phyloP scores from a whole-genome alignment of 2,113 vertebrate genomes.

The Xenopus borealis region DNA sequence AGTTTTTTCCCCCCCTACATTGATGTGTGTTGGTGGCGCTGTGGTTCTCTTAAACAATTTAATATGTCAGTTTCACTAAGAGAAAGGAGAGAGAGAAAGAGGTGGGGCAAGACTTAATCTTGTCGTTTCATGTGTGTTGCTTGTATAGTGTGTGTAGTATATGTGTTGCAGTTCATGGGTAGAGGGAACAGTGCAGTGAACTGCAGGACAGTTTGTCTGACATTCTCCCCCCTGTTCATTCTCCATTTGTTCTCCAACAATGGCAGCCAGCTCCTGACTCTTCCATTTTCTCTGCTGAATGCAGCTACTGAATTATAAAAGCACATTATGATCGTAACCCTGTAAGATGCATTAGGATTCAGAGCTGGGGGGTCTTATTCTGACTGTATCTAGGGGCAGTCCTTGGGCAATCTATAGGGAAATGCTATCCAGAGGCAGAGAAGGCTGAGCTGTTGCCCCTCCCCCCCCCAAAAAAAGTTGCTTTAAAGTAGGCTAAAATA shows the following conservation, averaged over 20 bases:
- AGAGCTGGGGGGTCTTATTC: not conserved
- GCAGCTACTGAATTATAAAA: not conserved
- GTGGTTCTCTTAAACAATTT: conserved; percentile 65
- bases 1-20: conserved; percentile 70
- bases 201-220: not conserved
- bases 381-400: not conserved
- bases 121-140: conserved; percentile 23
- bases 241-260: conserved; percentile 27
- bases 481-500: not conserved
- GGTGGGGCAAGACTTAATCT: conserved; percentile 69
- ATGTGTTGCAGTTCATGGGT: not conserved
- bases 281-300: conserved; percentile 1
- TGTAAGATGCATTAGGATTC: no score
- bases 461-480: conserved; percentile 47
- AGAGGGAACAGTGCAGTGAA: not conserved
- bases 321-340: no score
- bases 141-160: not conserved
- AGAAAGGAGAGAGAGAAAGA: conserved; percentile 57
- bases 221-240: not conserved
- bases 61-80: conserved; percentile 62
- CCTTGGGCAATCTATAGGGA: conserved; percentile 2
- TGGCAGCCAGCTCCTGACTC: not conserved
- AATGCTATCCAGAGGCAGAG: no score
- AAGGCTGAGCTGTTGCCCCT: conserved; percentile 49
- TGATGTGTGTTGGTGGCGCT: conserved; percentile 75